Percentiles rank a stretch among this genome's conserved stretches.
Evolutionary conservation across 2,888 invertebrate species (phyloP).

Genomic region (Galerucella pusilla): DNA sequence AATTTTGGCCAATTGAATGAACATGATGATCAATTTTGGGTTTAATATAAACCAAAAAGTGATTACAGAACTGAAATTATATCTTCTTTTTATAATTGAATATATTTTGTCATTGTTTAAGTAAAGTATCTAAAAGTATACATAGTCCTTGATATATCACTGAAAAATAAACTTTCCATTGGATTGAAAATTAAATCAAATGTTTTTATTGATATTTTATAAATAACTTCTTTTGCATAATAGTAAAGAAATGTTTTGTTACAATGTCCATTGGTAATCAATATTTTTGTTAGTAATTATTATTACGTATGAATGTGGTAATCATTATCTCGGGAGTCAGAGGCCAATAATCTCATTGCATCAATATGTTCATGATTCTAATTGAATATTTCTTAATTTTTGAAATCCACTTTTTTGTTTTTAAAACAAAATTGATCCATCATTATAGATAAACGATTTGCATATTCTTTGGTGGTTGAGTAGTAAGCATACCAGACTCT

Average conservation of each 20-base stretch:
- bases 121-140: too few species aligned
- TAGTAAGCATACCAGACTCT: too few species aligned
- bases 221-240: not conserved
- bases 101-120: too few species aligned
- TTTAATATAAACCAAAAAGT: too few species aligned
- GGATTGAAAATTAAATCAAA: not conserved
- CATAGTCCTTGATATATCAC: not conserved
- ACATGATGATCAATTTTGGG: too few species aligned
- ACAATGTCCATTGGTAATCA: not conserved
- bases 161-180: not conserved
- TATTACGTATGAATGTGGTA: not conserved
- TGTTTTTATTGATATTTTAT: not conserved
- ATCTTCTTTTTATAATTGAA: too few species aligned
- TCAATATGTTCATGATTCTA: not conserved
- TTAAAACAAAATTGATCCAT: not conserved
- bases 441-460: too few species aligned
- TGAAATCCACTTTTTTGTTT: not conserved
- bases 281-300: not conserved
- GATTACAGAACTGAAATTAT: too few species aligned
- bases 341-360: constrained; percentile 9
- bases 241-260: not conserved
- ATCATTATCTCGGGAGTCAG: constrained; percentile 10
- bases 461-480: too few species aligned
- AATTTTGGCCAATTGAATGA: too few species aligned
- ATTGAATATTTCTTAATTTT: not conserved